Base-by-base conservation (phyloP, 2,888 invertebrate genomes). In the Rhimphoctona megacephalus region DNA sequence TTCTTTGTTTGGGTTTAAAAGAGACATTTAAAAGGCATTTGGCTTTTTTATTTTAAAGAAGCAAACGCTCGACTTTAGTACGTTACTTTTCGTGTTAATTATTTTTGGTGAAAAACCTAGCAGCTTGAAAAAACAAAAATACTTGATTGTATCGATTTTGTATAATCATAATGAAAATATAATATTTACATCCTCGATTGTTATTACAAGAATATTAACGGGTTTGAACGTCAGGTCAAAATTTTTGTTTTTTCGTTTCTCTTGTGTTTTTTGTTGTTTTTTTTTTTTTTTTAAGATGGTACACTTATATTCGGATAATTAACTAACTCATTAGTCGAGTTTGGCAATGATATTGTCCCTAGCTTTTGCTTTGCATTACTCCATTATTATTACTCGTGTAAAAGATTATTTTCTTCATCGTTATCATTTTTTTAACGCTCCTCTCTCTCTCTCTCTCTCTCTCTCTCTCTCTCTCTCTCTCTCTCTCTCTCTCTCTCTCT, bases 261-360 rank as follows among this genome's bases (percentile, higher is more conserved):
- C 17, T 7, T 25, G 17, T 61, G 11, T 30, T 0, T 69, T 25
- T 73, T 66, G 30, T 66, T 52, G 33, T 30, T 70, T 49, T 52
- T 9, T 52, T 7, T 43, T 74, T 76, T 43, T 70, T 25, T 54
- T 33, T n/a, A n/a, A 54, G 76, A 83, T 88, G 89, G 88, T 85
- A 87, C 79, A 82, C 83, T 81, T 66, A 83, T 82, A 87, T 87
- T 90, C 88, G 90, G 90, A 91, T 92, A 90, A 76, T 92, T 90
- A 91, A 92, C 91, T 92, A 93, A 92, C 92, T 91, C 91, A 91
- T 92, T 92, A 91, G 92, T 91, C 88, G 89, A 94, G 91, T 94
- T 94, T 94, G 94, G 94, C 94, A 94, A 93, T 94, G 92, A 92
- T 94, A 94, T 94, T 94, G 93, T 94, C 94, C 92, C 92, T 93